Evolutionary conservation across 2,797 vertebrate species (phyloP).

Genomic region (Enteromius paludinosus): DNA sequence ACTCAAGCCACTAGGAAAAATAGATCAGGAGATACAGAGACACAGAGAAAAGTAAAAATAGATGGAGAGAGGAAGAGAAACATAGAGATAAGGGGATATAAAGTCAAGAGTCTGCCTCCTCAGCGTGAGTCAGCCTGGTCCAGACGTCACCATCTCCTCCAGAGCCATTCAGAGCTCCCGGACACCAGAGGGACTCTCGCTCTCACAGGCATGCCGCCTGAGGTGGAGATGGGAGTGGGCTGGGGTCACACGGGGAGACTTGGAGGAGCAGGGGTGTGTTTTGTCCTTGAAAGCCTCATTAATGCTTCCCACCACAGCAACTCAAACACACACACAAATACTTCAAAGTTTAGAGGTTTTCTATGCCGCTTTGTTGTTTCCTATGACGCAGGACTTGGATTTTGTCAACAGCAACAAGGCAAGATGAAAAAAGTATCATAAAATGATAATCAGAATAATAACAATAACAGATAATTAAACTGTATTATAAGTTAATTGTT

Average conservation of each 20-base stretch:
- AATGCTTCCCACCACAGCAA: slow-evolving; percentile 4
- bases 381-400: neutral
- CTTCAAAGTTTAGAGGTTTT: neutral
- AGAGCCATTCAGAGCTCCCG: slow-evolving; percentile 47
- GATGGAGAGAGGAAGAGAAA: slow-evolving; percentile 20
- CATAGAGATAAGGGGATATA: slow-evolving; percentile 44
- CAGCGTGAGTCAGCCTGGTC: slow-evolving; percentile 53
- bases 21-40: slow-evolving; percentile 22
- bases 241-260: slow-evolving; percentile 41
- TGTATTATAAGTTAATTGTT: neutral
- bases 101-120: slow-evolving; percentile 52
- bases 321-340: slow-evolving; percentile 33
- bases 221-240: slow-evolving; percentile 21
- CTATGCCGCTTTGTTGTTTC: slow-evolving; percentile 4
- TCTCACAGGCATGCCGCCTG: slow-evolving; percentile 17
- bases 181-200: slow-evolving; percentile 16
- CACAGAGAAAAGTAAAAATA: slow-evolving; percentile 47
- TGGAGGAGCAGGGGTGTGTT: slow-evolving; percentile 36
- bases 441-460: neutral
- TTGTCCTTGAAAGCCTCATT: slow-evolving; percentile 42
- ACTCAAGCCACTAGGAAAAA: slow-evolving; percentile 21
- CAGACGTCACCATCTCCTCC: slow-evolving; percentile 58
- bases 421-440: slow-evolving; percentile 7
- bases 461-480: neutral
- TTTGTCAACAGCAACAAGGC: neutral